These are phyloP conservation scores for Caligus rogercresseyi DNA, from an alignment of 1,140 invertebrate genomes.

Conservation along the genomic window DNA sequence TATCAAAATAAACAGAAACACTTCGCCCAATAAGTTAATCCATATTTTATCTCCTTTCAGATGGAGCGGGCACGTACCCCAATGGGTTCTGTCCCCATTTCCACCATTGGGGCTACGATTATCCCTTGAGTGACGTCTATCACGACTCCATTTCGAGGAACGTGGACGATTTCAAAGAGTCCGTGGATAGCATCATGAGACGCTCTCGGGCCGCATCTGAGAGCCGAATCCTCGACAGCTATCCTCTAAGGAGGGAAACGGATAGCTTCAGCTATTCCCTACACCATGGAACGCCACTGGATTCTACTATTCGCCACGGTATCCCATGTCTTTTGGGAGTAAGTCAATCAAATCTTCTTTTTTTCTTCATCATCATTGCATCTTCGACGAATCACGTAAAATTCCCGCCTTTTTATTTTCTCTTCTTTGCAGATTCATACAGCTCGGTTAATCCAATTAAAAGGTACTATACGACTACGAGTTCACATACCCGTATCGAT, in stretches of 20 bases:
- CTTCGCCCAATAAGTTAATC: not conserved
- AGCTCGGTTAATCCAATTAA: not conserved
- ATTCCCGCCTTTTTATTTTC: too few species aligned
- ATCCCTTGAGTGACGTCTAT: not conserved
- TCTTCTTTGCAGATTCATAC: not conserved
- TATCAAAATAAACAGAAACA: too few species aligned
- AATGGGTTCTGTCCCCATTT: conserved; percentile 1
- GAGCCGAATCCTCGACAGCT: not conserved
- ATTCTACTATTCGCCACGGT: conserved; percentile 6
- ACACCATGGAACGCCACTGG: conserved; percentile 7
- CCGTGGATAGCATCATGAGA: conserved; percentile 1
- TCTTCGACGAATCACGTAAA: too few species aligned
- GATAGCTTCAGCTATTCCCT: not conserved
- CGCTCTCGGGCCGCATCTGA: not conserved
- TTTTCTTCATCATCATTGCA: not conserved
- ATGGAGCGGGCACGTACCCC: conserved; percentile 4
- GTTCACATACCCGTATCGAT: not conserved
- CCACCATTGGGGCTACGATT: conserved; percentile 9
- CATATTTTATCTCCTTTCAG: not conserved
- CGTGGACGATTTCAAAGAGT: not conserved
- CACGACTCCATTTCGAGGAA: not conserved
- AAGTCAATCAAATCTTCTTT: not conserved
- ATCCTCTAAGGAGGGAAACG: not conserved
- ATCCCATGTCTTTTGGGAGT: not conserved
- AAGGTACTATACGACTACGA: not conserved